Base-by-base conservation (phyloP, 2,888 invertebrate genomes). In the Drosophila trichaetosa region DNA sequence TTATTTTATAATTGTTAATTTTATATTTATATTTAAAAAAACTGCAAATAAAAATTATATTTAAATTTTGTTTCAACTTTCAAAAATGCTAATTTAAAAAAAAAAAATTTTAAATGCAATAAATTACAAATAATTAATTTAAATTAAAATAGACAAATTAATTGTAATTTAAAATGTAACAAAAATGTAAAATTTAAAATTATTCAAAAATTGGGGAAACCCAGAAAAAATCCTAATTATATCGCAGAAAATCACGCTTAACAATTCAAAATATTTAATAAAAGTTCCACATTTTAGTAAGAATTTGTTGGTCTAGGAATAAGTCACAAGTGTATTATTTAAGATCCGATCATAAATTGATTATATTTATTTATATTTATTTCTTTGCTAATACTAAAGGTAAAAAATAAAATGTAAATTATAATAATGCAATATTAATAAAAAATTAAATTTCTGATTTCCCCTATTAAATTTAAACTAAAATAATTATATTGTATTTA, bases 221-320 rank as follows among this genome's bases (percentile, higher is more conserved):
- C 8, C 18, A 3, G 3, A 29, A n/a, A 38, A 8, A 18, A n/a
- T 10, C 1, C 0, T 8, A 1, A 0, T 38, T 24, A 24, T 1
- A 24, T 24, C n/a, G 0, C n/a, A 40, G 8, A 10, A n/a, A 10
- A n/a, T 10, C 4, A n/a, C n/a, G n/a, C 1, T 3, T 38, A 18
- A 38, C 7, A 38, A 38, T 18, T 8, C 8, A 4, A 38, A 38
- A n/a, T 38, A 38, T n/a, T 38, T n/a, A 8, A n/a, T 3, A n/a
- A n/a, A 38, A 38, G 18, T n/a, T 8, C 18, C 38, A 18, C 18
- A 38, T 13, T 34, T 34, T 2, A 13, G 34, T 34, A 16, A 16
- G 16, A 16, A 36, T 36, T 16, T 16, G 0, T 2, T 16, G 6
- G 13, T 16, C 34, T 5, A 16, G 34, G 34, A 34, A 13, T 34